phyloP scores from a whole-genome alignment of 1,140 invertebrate genomes.

The Augochlora pura region DNA sequence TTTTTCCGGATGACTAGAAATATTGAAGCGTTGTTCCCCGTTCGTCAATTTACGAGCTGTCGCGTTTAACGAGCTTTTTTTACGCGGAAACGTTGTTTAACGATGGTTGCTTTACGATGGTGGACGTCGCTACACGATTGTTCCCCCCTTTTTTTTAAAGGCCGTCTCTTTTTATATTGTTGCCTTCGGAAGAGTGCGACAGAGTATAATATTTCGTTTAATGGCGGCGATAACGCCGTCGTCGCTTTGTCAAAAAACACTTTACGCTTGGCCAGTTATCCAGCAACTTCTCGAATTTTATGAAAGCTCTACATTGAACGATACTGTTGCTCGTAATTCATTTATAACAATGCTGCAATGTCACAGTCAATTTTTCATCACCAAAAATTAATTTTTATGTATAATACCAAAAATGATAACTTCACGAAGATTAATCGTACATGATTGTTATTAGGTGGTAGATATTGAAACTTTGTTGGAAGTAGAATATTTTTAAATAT shows the following conservation, averaged over 20 bases:
- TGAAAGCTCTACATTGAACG: constrained; percentile 5
- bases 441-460: too few relatives aligned
- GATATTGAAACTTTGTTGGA: too few relatives aligned
- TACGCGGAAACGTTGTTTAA: constrained; percentile 14
- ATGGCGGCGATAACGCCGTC: constrained; percentile 34
- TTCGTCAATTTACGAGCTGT: constrained; percentile 33
- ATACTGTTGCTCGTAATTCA: not conserved
- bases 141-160: not conserved
- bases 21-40: not conserved
- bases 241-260: constrained; percentile 39
- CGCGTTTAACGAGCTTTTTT: constrained; percentile 23
- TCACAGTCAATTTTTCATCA: too few relatives aligned
- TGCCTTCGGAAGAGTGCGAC: not conserved
- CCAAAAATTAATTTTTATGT: too few relatives aligned
- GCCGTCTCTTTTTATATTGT: constrained; percentile 8
- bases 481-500: too few relatives aligned
- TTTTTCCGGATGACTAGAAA: not conserved
- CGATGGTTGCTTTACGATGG: constrained; percentile 8
- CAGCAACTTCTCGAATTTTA: constrained; percentile 34
- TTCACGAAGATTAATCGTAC: too few relatives aligned
- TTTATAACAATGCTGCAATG: not conserved
- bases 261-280: constrained; percentile 9
- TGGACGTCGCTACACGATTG: not conserved
- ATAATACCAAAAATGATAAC: too few relatives aligned
- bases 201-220: constrained; percentile 26